Evolutionary conservation across 2,113 vertebrate genomes (phyloP), one percentile per base, ranked within the genome.

Genomic region (Pipa parva): DNA sequence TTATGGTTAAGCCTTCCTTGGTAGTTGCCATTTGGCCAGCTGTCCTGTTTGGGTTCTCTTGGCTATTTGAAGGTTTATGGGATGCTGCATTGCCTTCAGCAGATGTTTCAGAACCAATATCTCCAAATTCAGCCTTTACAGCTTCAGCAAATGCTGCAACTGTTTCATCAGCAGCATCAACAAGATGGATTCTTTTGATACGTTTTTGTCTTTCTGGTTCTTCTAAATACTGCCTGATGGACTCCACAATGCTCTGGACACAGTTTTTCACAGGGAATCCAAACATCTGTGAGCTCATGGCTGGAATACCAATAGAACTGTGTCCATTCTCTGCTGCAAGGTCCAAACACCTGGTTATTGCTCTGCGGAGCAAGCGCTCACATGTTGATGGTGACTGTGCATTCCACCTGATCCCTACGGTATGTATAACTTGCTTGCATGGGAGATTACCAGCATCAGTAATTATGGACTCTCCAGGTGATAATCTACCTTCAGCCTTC

Each of bases 241-340:
- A 77, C n/a, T 37, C 74, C 7, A 85, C 76, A 61, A 96, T 92
- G 0, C 59, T 80, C 1, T 24, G 7, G 3, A 76, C 74, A 73
- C 91, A 93, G 36, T 4, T 11, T 0, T 60, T 2, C 11, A 90
- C 21, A 0, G 91, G 89, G 37, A 95, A 94, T 10, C 79, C 82
- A 25, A 61, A 83, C 37, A n/a, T 24, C 8, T 91, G 88, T 1
- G 78, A 86, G 2, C 90, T 84, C 55, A 96, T 51, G 8, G 88
- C 81, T 0, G 94, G 90, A n/a, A 97, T 73, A 52, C 92, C 94
- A 59, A 97, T 75, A 3, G 93, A 93, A 2, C 0, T 0, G 18
- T 77, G 83, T 1, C 72, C 20, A 0, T 58, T 1, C 0, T 1
- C 7, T 36, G 86, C 87, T 2, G 94, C 92, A 1, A 84, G 71